Evolutionary conservation across 35 echinoderm and acorn worm genomes (phyloP).

Genomic region (Patiria miniata): DNA sequence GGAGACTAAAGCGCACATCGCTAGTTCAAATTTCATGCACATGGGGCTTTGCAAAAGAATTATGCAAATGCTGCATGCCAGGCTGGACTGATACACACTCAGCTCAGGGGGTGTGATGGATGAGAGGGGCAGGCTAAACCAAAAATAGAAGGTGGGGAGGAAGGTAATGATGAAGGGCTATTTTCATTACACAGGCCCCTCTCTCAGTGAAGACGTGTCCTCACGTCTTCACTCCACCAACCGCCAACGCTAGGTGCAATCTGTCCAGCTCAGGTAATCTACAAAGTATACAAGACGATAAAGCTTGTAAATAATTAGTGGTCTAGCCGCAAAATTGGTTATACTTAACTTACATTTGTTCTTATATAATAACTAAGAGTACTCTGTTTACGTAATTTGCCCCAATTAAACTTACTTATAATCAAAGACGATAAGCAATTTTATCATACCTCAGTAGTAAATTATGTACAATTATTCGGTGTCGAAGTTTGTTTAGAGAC

Average conservation of each 20-base stretch:
- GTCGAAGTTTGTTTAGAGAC: neutral
- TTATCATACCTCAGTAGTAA: neutral
- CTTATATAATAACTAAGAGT: neutral
- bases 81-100: no score
- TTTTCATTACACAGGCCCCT: neutral
- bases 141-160: no score
- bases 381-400: neutral
- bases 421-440: neutral
- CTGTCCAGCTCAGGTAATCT: neutral
- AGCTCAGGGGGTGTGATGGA: no score
- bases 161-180: no score
- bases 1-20: no score
- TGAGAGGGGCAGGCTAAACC: no score
- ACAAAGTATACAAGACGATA: neutral
- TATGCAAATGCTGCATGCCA: no score
- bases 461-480: no score
- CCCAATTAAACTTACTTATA: neutral
- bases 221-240: conserved; percentile 3
- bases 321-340: neutral
- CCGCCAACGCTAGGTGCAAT: neutral
- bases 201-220: neutral
- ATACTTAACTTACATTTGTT: neutral
- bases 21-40: no score
- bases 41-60: no score
- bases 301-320: neutral